phyloP scores from a whole-genome alignment of 2,888 invertebrate genomes.

The Conus canariensis region DNA sequence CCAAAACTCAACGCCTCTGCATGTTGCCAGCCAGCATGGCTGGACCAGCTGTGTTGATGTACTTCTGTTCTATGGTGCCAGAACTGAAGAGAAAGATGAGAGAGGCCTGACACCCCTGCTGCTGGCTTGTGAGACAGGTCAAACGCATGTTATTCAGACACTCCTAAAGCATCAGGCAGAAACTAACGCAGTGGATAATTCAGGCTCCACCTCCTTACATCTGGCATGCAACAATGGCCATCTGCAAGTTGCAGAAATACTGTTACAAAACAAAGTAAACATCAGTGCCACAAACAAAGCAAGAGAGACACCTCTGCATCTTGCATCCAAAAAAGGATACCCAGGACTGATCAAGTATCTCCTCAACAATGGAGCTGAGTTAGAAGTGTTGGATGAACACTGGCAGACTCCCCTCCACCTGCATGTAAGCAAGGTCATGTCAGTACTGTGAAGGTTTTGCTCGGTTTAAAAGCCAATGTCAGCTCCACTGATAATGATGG shows the following conservation, averaged over 20 bases:
- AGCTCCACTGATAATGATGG: background rate
- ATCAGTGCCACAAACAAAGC: background rate
- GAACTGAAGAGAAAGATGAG: background rate
- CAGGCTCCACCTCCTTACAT: background rate
- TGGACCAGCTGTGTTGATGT: background rate
- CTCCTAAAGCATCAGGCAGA: background rate
- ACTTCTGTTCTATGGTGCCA: background rate
- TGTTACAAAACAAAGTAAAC: background rate
- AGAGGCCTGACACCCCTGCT: background rate
- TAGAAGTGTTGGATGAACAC: background rate
- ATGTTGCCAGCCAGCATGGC: background rate
- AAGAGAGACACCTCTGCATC: background rate
- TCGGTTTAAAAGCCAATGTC: background rate
- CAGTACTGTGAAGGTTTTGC: background rate
- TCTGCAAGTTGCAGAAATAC: background rate
- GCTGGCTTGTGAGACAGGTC: constrained; percentile 5
- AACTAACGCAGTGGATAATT: background rate
- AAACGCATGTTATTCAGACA: background rate
- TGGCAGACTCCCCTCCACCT: background rate
- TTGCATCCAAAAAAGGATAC: background rate
- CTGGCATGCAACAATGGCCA: background rate
- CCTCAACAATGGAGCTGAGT: background rate
- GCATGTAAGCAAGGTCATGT: background rate
- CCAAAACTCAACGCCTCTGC: background rate
- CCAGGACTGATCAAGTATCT: background rate